Base-by-base conservation (phyloP, 2,888 invertebrate species). In the Melipona beecheii region DNA sequence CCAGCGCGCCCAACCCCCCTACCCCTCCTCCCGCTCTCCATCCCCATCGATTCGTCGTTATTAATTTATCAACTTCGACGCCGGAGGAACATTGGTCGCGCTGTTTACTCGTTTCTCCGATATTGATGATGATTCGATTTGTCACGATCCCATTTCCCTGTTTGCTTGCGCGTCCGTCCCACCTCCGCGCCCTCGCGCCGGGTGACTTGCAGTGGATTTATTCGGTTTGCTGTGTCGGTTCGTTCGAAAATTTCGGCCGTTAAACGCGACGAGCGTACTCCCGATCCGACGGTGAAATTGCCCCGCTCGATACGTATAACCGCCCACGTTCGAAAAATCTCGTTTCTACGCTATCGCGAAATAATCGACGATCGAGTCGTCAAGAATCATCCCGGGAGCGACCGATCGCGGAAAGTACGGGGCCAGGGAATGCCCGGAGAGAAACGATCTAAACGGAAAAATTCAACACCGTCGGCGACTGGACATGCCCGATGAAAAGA, bases 61-160 rank as follows among this genome's bases (percentile, higher is more conserved):
- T 85, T 80, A 80, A 85, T 85, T 83, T 72, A 80, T 85, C 85
- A 85, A 50, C 75, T 56, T 58, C 64, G 75, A 74, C 68, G 70
- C 49, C 50, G 65, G 73, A 68, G 65, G 13, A 70, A 73, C 77
- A 52, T 62, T 72, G 82, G 71, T 68, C 80, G 60, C 62, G 56
- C 66, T 75, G 75, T 83, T 80, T 80, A 72, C 75, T 60, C 62
- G 62, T 13, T 75, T 19, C 75, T 56, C 54, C n/a, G 80, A 80
- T 75, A 83, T 75, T 66, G 82, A 83, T 83, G 80, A 79, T 80
- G 71, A 83, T 83, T 80, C 82, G 43, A 80, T 83, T 83, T 80
- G 80, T 83, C 82, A 75, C 71, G 66, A 66, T 83, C 62, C 49
- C 70, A 71, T 75, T 74, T 62, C 60, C 49, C 52, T 31, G 56